A percentile compares a stretch with the other conserved stretches of the same genome.
Conservation (phyloP, 1,140 invertebrate genomes). For the Drosophila ironensis region DNA sequence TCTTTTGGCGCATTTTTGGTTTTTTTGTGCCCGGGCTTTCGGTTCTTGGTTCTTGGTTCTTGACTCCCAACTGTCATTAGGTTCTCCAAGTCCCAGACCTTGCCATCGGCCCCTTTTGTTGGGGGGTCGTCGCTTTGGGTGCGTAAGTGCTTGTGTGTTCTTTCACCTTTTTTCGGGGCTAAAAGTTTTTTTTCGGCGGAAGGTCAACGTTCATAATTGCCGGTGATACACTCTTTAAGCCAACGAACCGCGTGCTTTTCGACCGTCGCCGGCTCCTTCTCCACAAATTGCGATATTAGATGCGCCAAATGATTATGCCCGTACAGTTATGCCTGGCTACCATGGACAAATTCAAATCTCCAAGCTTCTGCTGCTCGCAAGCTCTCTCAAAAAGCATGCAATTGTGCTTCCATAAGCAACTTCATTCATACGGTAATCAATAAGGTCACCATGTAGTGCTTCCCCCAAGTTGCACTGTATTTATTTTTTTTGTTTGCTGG, state of each 20-base stretch:
- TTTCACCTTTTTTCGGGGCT: slow-evolving; percentile 38
- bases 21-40: too few species aligned
- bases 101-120: slow-evolving; percentile 1
- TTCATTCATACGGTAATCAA: too few species aligned
- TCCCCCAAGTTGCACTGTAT: too few species aligned
- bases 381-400: too few species aligned
- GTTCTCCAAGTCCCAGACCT: not conserved
- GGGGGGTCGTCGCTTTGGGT: slow-evolving; percentile 33
- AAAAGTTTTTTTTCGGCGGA: slow-evolving; percentile 67
- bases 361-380: too few species aligned
- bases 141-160: slow-evolving; percentile 5
- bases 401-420: too few species aligned
- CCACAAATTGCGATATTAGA: slow-evolving; percentile 31
- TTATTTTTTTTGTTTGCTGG: not conserved
- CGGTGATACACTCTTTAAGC: slow-evolving; percentile 34
- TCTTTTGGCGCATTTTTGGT: slow-evolving; percentile 32
- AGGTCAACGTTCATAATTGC: slow-evolving; percentile 76
- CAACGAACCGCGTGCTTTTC: slow-evolving; percentile 30
- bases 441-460: too few species aligned
- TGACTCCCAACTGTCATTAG: not conserved
- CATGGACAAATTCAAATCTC: not conserved
- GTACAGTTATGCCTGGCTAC: slow-evolving; percentile 6
- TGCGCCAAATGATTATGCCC: slow-evolving; percentile 37
- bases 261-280: slow-evolving; percentile 5
- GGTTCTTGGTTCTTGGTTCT: slow-evolving; percentile 13